Evolutionary conservation across 2,113 vertebrate genomes (phyloP), one percentile per base, ranked within the genome.

Genomic region (Vanacampus margaritifer): DNA sequence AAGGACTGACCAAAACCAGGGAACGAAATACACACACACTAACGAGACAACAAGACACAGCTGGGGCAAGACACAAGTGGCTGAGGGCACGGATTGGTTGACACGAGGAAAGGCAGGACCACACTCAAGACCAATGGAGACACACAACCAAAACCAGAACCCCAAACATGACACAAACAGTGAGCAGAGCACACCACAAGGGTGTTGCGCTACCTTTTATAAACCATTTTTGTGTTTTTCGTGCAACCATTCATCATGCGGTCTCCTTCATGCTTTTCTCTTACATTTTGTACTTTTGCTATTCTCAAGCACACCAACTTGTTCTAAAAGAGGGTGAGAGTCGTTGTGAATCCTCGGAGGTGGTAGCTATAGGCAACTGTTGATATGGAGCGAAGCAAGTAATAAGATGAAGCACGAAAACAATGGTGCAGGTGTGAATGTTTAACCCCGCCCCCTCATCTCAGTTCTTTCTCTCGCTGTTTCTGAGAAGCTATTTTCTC

Each of bases 301-400:
- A 17, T 46, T 23, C 43, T 67, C 36, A 58, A 53, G 58, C 58
- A 60, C 53, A 72, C 67, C 39, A 74, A 57, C 68, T 56, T 26
- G 41, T 35, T 69, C 11, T 26, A 8, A 21, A 59, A 43, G 24
- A 35, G 28, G 56, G 63, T 68, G 58, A 61, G 59, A 26, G 39
- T 76, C 45, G 48, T 5, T 28, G 48, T 43, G 62, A 50, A 50
- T 77, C 78, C 67, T 72, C 12, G 61, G 68, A 64, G 84, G 72
- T 32, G 50, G 84, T 88, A 68, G 53, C 80, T 71, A 83, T 61
- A 74, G 79, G 79, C 75, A 83, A 87, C 79, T 65, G 86, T 86
- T 88, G 83, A 78, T 69, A 82, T 76, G 78, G 75, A 69, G 81
- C 77, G 43, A 36, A 79, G 37, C 48, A 61, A 72, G 64, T 48